Conservation (phyloP, 2,797 vertebrate genomes). For the Selene dorsalis region DNA sequence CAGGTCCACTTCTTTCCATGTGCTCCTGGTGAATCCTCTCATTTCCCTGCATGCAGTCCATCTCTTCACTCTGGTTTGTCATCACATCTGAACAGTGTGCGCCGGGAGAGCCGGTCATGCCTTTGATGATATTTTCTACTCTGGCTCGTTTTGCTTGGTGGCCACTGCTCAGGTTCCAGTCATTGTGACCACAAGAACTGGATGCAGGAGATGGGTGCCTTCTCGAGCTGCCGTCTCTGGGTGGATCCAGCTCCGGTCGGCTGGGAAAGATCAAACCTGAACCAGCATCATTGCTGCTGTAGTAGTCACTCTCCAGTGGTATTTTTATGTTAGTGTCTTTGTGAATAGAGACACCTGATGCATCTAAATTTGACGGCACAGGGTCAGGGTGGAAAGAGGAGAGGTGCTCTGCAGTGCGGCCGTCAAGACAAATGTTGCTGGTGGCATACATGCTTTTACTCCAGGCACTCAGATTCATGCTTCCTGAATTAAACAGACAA, state of each 20-base stretch:
- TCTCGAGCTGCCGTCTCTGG: slow-evolving; percentile 50
- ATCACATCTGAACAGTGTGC: slow-evolving; percentile 25
- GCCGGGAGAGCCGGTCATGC: slow-evolving; percentile 81
- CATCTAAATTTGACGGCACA: slow-evolving; percentile 29
- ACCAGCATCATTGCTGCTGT: slow-evolving; percentile 57
- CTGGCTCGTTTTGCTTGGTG: slow-evolving; percentile 87
- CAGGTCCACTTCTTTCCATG: slow-evolving; percentile 28
- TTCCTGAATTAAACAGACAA: slow-evolving; percentile 6
- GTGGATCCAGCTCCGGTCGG: slow-evolving; percentile 46
- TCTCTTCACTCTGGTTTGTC: neutral
- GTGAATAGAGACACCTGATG: slow-evolving; percentile 59
- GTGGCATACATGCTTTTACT: slow-evolving; percentile 55
- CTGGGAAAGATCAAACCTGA: slow-evolving; percentile 53
- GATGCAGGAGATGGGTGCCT: slow-evolving; percentile 39
- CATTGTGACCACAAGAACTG: slow-evolving; percentile 36
- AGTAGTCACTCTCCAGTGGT: slow-evolving; percentile 55
- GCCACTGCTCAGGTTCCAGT: slow-evolving; percentile 73
- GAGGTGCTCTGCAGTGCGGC: slow-evolving; percentile 56
- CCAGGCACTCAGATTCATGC: slow-evolving; percentile 59
- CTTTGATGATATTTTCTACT: slow-evolving; percentile 89
- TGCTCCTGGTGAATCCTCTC: slow-evolving; percentile 75
- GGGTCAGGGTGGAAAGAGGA: slow-evolving; percentile 56
- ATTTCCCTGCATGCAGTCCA: slow-evolving; percentile 44
- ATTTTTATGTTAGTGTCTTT: slow-evolving; percentile 48
- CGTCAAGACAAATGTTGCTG: slow-evolving; percentile 51